Base-by-base conservation (phyloP, 2,113 vertebrate species). In the Urocitellus parryii region DNA sequence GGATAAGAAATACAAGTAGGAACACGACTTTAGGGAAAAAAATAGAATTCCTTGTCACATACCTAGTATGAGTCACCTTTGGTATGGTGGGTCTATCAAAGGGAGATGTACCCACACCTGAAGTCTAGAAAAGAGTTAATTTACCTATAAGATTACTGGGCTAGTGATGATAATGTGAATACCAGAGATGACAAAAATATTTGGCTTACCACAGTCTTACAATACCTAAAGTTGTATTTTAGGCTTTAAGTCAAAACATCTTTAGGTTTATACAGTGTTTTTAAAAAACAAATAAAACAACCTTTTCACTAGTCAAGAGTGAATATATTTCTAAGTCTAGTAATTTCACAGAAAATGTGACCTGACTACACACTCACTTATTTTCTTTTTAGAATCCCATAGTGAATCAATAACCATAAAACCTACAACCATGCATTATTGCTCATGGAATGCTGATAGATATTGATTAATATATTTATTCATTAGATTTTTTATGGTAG, bases 391-490 rank as follows among this genome's bases (percentile, higher is more conserved):
- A 89, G 14, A 78, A 68, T 91, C 13, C 93, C 39, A 29, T 2
- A 63, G 61, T 68, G 45, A 32, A 81, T 84, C 88, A 85, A 68
- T 88, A 97, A 56, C 48, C 45, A 39, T 94, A 94, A 90, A 94
- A 84, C 39, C 51, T 39, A 42, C 51, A 87, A 84, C 32, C 63
- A 32, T 85, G 7, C 12, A 45, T 82, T 94, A 94, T 45, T 79
- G 18, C 24, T 81, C 39, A 72, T 73, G 32, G 29, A 51, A 58
- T 88, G 45, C 53, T 90, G 51, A 72, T 83, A 78, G 34, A 65
- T 90, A 92, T 61, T 93, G 70, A 95, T 77, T 87, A 90, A 85
- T 70, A 68, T 63, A 77, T 82, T 92, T 93, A 95, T 88, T 97
- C 29, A 85, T 90, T 95, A 85, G 37, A 63, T 83, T 85, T 96